Evolutionary conservation across 1,140 invertebrate genomes (phyloP), one percentile per base, ranked within the genome.

Genomic region (Delia radicum): DNA sequence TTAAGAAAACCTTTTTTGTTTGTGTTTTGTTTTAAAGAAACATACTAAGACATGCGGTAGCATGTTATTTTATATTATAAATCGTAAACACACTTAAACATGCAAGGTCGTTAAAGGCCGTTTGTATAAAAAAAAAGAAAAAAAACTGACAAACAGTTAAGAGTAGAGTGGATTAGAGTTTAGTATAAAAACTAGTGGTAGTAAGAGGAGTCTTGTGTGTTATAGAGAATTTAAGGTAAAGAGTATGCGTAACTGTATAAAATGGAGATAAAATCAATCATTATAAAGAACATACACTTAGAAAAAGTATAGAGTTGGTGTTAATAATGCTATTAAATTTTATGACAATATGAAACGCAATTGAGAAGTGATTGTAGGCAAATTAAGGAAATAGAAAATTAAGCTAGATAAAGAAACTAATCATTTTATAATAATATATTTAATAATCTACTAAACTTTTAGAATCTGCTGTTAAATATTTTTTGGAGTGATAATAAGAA

Each of bases 21-120:
- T n/a, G n/a, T n/a, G n/a, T n/a, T n/a, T n/a, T n/a, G n/a, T n/a
- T n/a, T n/a, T n/a, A n/a, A n/a, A n/a, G n/a, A n/a, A n/a, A n/a
- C n/a, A n/a, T n/a, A n/a, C n/a, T n/a, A n/a, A 69, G 37, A 69
- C 21, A 37, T 37, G 65, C 29, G 65, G 65, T 69, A 69, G 65
- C 65, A 69, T 37, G 29, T 33, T 69, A 8, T 33, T 33, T 33
- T 69, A 7, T 29, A 8, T 13, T 27, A 74, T 8, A 10, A 21
- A 37, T 6, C 12, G 31, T 33, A 7, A 13, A 37, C 13, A 37
- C 33, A 42, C 55, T 13, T 8, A 13, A 8, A 24, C 31, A 74
- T 15, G 82, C 82, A 84, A 84, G 82, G 82, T 84, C 82, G 82
- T 84, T 84, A 81, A 80, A 84, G 82, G 82, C 82, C 82, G 82